phyloP scores from a whole-genome alignment of 2,113 vertebrate genomes.

The Potamarius usumacintae region DNA sequence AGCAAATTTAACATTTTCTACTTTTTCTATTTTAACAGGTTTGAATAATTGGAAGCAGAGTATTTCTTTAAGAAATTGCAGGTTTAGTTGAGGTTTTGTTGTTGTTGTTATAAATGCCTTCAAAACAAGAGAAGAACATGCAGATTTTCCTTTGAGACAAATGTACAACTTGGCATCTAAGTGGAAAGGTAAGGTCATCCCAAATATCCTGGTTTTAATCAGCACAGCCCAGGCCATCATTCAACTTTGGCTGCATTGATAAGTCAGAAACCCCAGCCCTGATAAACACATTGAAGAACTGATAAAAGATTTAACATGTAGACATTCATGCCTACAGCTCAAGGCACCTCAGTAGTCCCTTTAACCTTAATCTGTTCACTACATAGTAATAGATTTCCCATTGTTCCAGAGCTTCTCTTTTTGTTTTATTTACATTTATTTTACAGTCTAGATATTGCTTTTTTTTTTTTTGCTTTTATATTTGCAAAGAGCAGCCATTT shows the following conservation, averaged over 20 bases:
- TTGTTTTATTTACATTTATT: neutral
- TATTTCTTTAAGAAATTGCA: neutral
- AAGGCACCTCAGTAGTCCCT: too few relatives aligned
- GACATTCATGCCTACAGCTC: constrained; percentile 48
- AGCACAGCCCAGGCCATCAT: constrained; percentile 66
- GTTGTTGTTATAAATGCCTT: constrained; percentile 58
- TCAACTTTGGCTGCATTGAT: constrained; percentile 69
- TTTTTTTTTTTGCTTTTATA: neutral
- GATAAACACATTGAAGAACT: constrained; percentile 57
- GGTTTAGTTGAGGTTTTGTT: neutral
- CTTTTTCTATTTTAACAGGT: neutral
- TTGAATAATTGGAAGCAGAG: neutral
- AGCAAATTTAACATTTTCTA: neutral
- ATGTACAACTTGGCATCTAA: constrained; percentile 69
- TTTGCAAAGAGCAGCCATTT: neutral
- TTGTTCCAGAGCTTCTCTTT: neutral
- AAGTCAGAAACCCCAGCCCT: constrained; percentile 53
- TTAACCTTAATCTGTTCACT: neutral
- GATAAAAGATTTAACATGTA: constrained; percentile 73
- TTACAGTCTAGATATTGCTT: neutral
- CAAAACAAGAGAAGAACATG: constrained; percentile 67
- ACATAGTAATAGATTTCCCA: neutral
- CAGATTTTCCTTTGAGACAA: constrained; percentile 64
- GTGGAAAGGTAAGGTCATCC: constrained; percentile 72
- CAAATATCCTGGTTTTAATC: constrained; percentile 67